Evolutionary conservation across 1,140 invertebrate species (phyloP).

Genomic region (Euwallacea similis): DNA sequence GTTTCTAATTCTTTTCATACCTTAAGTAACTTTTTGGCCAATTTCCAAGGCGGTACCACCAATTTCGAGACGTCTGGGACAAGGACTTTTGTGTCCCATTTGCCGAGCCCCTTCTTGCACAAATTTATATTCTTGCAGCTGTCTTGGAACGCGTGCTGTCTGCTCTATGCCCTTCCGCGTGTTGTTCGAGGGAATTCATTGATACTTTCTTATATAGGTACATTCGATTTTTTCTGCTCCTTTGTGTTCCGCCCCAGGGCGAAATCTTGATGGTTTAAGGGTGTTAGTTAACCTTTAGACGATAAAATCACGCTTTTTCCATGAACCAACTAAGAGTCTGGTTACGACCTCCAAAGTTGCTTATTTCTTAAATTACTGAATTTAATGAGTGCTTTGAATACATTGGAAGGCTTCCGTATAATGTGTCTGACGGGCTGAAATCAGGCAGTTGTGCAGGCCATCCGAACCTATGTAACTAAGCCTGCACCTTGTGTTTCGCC

Average conservation of each 20-base stretch:
- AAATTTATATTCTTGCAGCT: constrained; percentile 35
- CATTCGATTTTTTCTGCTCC: constrained; percentile 9
- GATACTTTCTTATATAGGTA: constrained; percentile 18
- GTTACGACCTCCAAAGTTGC: too few relatives aligned
- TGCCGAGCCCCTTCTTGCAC: constrained; percentile 19
- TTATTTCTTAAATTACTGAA: too few relatives aligned
- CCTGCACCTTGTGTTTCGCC: constrained; percentile 18
- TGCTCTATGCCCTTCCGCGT: constrained; percentile 27
- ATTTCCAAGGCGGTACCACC: constrained; percentile 18
- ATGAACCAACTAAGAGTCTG: too few relatives aligned
- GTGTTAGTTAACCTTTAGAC: too few relatives aligned
- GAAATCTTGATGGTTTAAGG: too few relatives aligned
- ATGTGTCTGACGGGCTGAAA: not conserved
- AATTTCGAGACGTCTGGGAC: constrained; percentile 30
- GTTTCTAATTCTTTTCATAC: too few relatives aligned
- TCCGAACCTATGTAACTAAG: not conserved
- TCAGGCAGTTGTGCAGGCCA: not conserved
- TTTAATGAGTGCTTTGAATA: too few relatives aligned
- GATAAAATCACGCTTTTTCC: too few relatives aligned
- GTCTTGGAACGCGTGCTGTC: constrained; percentile 35
- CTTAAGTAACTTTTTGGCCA: not conserved
- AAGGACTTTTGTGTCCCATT: constrained; percentile 24
- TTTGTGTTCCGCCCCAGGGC: too few relatives aligned
- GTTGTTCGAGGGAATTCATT: constrained; percentile 27
- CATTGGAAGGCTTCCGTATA: too few relatives aligned